Base-by-base conservation (phyloP, 2,888 invertebrate species). In the Chydorus sphaericus region DNA sequence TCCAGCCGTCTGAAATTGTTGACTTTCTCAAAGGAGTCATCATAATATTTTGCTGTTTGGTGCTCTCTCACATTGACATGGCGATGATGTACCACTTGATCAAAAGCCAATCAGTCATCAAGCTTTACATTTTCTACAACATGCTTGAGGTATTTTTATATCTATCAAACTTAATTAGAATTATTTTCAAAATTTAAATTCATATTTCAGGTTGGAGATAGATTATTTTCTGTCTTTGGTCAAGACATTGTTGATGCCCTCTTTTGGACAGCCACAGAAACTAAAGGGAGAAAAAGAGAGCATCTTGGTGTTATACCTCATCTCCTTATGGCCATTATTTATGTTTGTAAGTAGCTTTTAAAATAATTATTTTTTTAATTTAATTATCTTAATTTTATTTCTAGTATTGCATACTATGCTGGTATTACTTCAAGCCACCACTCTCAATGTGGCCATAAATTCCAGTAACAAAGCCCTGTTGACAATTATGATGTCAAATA, bases 401-500 rank as follows among this genome's bases (percentile, higher is more conserved):
- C 2, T 60, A 68, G 82, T 87, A 69, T 73, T 88, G 59, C 93
- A 94, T 70, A 86, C 90, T 65, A 77, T 89, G 61, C 70, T 94
- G 62, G 90, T 94, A 37, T 76, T 94, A 67, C 84, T 91, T 59
- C 90, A 98, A 83, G 96, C 96, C 26, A 96, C 97, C 38, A 94
- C 96, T 10, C 75, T 99, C 18, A 98, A 97, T 75, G 98, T 99
- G 55, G 98, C 98, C 11, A 93, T 99, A 64, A 99, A 99, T 71
- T 94, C 97, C 0, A 96, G 92, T 69, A 98, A 97, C 70, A 96
- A 97, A 70, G 90, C 94, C 51, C 77, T 99, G 26, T 78, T 99
- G 14, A 96, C 96, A 18, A 97, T 98, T 61, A 96, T 99, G 92
- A 93, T 99, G 85, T 96, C 97, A 8, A 99, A 98, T 70, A 99